phyloP scores from a whole-genome alignment of 1,140 invertebrate species.

The Neodiprion pinetum region DNA sequence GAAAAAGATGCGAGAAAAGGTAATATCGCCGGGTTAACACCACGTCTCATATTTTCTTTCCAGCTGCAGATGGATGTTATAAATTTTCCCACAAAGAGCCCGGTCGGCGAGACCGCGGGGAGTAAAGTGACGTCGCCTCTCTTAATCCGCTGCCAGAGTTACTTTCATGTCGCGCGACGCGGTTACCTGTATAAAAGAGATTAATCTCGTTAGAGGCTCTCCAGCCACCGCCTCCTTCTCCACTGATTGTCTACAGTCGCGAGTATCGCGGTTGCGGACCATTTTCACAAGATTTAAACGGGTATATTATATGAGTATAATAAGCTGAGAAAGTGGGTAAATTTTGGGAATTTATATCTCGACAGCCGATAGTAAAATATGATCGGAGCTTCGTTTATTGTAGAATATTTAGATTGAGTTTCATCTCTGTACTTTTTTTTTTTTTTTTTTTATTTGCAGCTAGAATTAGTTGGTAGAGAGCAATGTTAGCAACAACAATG shows the following conservation, averaged over 20 bases:
- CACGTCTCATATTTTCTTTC: background rate
- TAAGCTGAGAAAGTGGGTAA: too few species aligned
- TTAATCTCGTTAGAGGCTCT: slow-evolving; percentile 55
- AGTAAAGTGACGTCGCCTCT: slow-evolving; percentile 37
- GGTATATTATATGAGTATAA: too few species aligned
- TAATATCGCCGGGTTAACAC: background rate
- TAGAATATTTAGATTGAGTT: too few species aligned
- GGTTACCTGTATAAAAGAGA: slow-evolving; percentile 54
- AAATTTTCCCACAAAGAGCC: background rate
- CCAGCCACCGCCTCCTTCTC: slow-evolving; percentile 33
- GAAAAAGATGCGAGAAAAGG: background rate
- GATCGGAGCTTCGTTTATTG: too few species aligned
- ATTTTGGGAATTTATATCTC: too few species aligned
- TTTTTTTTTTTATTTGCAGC: too few species aligned
- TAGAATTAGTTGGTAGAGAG: too few species aligned
- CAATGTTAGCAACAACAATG: too few species aligned
- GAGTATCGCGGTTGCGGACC: too few species aligned
- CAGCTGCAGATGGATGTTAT: background rate
- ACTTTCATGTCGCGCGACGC: slow-evolving; percentile 48
- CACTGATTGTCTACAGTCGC: background rate
- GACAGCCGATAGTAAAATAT: too few species aligned
- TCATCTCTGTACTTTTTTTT: too few species aligned
- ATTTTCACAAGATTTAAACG: too few species aligned
- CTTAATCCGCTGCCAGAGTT: slow-evolving; percentile 50
- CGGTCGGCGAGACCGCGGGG: slow-evolving; percentile 13